phyloP scores from a whole-genome alignment of 1,140 invertebrate species.

The Bombus ignitus region DNA sequence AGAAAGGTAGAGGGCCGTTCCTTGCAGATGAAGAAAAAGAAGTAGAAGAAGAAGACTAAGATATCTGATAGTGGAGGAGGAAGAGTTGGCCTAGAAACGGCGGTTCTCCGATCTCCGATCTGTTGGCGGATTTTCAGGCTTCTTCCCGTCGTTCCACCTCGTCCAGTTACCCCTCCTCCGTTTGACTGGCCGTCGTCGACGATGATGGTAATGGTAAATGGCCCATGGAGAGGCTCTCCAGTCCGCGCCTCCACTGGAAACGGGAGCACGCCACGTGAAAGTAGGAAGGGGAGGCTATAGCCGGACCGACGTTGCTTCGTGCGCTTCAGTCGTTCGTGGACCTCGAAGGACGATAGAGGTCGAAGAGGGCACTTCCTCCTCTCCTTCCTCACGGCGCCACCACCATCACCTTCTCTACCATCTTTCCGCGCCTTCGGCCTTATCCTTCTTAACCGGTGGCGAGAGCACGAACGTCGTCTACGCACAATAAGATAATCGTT shows the following conservation, averaged over 20 bases:
- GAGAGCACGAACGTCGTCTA: constrained; percentile 43
- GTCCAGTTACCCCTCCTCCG: constrained; percentile 15
- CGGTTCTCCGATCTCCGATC: constrained; percentile 56
- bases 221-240: constrained; percentile 70
- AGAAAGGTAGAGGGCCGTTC: constrained; percentile 22
- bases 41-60: constrained; percentile 12
- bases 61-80: constrained; percentile 37
- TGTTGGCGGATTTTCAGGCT: constrained; percentile 61
- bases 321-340: constrained; percentile 82
- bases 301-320: constrained; percentile 75
- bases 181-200: constrained; percentile 50
- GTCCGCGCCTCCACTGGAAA: constrained; percentile 73
- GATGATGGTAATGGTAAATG: constrained; percentile 74
- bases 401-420: constrained; percentile 19
- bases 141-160: constrained; percentile 38
- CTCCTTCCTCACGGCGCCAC: constrained; percentile 63
- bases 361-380: constrained; percentile 80
- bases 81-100: constrained; percentile 77
- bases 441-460: constrained; percentile 37
- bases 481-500: constrained; percentile 41
- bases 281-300: constrained; percentile 82
- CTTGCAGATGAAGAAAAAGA: constrained; percentile 27
- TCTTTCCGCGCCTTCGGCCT: constrained; percentile 27
- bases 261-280: constrained; percentile 81
- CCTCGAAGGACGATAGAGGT: constrained; percentile 83